Evolutionary conservation across 30 jellyfish, hydroid and myxozoan genomes (phyloP).

Genomic region (Phacellophora camtschatica): DNA sequence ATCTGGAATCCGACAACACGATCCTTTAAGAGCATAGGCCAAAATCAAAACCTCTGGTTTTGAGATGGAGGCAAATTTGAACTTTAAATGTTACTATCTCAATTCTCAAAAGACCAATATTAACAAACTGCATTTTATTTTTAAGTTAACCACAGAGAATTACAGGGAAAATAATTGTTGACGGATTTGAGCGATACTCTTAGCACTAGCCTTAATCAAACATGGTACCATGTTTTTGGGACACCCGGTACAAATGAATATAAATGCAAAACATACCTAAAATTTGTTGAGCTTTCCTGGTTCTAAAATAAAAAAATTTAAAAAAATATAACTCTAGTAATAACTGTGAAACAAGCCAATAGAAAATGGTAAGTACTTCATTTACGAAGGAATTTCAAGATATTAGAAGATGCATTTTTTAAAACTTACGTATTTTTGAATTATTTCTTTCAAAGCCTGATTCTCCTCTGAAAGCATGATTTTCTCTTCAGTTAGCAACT

Average conservation of each 20-base stretch:
- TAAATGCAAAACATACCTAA: neutral
- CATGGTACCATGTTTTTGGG: too few species aligned
- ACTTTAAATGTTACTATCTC: too few species aligned
- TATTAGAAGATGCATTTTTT: too few species aligned
- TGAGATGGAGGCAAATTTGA: too few species aligned
- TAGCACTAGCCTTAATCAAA: too few species aligned
- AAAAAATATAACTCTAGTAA: neutral
- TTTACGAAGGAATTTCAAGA: neutral
- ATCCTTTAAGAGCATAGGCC: too few species aligned
- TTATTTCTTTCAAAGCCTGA: conserved; percentile 24
- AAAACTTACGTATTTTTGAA: conserved; percentile 27
- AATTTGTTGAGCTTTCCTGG: neutral
- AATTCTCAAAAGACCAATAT: too few species aligned
- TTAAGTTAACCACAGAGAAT: neutral
- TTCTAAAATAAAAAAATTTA: neutral
- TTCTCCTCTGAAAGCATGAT: conserved; percentile 28
- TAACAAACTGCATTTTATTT: too few species aligned
- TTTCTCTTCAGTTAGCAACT: conserved; percentile 47
- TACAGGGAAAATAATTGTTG: neutral
- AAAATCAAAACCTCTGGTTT: too few species aligned
- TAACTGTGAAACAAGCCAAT: neutral
- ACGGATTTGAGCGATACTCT: too few species aligned
- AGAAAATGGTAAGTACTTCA: neutral
- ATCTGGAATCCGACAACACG: neutral
- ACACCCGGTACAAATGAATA: too few species aligned